Evolutionary conservation across 1,140 invertebrate species (phyloP).

Genomic region (Anagrus nilaparvatae): DNA sequence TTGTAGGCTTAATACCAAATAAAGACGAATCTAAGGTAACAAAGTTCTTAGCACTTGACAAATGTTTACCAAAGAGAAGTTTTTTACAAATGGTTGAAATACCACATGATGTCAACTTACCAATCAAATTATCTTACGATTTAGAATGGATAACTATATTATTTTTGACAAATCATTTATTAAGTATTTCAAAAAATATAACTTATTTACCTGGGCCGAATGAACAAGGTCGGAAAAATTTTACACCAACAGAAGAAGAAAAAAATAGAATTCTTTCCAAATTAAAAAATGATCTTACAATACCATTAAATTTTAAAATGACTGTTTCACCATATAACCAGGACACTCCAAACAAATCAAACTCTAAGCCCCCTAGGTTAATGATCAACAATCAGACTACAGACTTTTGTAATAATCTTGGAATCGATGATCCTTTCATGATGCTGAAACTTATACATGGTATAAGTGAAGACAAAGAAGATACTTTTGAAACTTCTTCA

Average conservation of each 20-base stretch:
- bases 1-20: conserved; percentile 69
- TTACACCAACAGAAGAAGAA: conserved; percentile 67
- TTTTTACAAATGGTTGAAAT: conserved; percentile 72
- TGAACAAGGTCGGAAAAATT: conserved; percentile 58
- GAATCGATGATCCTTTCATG: conserved; percentile 63
- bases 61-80: conserved; percentile 80
- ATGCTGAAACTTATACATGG: conserved; percentile 29
- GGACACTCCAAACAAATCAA: conserved; percentile 26
- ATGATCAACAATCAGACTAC: conserved; percentile 73
- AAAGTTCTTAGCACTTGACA: conserved; percentile 92
- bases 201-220: conserved; percentile 74
- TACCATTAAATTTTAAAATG: conserved; percentile 67
- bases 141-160: conserved; percentile 90
- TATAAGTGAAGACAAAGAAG: conserved; percentile 17
- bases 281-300: conserved; percentile 55
- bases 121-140: conserved; percentile 68
- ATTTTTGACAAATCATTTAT: conserved; percentile 77
- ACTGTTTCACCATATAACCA: conserved; percentile 58
- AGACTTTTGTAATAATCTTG: conserved; percentile 68
- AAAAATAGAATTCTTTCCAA: conserved; percentile 51
- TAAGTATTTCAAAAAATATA: conserved; percentile 57
- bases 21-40: conserved; percentile 45
- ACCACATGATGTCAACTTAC: conserved; percentile 43
- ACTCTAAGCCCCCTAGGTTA: conserved; percentile 32
- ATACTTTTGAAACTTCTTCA: conserved; percentile 19